phyloP scores from a whole-genome alignment of 1,140 invertebrate species.

The Neuroterus valhalla region DNA sequence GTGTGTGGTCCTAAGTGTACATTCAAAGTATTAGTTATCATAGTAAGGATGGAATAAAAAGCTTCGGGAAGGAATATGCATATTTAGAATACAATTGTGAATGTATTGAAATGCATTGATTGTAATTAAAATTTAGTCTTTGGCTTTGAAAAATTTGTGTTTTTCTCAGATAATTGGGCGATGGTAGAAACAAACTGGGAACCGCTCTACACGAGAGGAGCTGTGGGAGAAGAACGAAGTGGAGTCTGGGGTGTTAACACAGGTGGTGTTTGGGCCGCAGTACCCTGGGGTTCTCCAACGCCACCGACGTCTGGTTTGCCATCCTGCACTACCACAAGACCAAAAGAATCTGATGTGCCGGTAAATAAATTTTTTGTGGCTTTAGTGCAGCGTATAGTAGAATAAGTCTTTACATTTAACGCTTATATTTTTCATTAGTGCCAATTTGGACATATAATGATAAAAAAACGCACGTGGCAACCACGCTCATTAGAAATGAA shows the following conservation, averaged over 20 bases:
- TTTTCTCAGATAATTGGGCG: conserved; percentile 69
- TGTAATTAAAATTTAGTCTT: not conserved
- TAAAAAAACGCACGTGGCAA: no score
- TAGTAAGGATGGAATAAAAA: no score
- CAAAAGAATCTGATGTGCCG: conserved; percentile 57
- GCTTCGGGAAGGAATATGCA: no score
- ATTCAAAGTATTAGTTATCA: no score
- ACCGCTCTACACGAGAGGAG: conserved; percentile 71
- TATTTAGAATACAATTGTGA: not conserved
- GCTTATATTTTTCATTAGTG: no score
- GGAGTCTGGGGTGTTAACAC: conserved; percentile 71
- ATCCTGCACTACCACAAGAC: conserved; percentile 51
- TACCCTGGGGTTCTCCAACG: conserved; percentile 70
- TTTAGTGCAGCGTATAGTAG: no score
- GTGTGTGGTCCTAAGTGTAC: no score
- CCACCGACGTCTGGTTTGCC: conserved; percentile 56
- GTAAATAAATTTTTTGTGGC: conserved; percentile 44
- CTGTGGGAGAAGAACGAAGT: conserved; percentile 71
- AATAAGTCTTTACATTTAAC: no score
- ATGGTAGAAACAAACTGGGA: conserved; percentile 74
- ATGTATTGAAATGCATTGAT: no score
- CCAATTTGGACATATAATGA: no score
- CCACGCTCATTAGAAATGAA: no score
- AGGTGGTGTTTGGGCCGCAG: conserved; percentile 71
- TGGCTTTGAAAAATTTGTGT: not conserved